Evolutionary conservation across 2,888 invertebrate species (phyloP), one percentile per base, ranked within the genome.

Genomic region (Torymus auratus): DNA sequence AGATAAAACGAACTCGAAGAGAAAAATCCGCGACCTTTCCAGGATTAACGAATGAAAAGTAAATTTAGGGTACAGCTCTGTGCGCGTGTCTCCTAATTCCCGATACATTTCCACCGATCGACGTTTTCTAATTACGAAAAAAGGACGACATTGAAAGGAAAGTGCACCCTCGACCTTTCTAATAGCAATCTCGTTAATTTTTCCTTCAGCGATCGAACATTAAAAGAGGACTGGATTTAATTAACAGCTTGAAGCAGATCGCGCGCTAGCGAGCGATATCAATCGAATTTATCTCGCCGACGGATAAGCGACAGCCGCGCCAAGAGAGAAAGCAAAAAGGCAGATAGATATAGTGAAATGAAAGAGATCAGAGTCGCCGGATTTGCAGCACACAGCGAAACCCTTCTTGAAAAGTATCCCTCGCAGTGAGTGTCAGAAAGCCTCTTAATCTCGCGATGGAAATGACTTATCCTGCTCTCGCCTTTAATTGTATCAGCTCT

Each of bases 281-380:
- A 78, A 78, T 78, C 71, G 78, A 72, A 76, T 83, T 80, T 69
- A 73, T 68, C 62, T 72, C 23, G 50, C 23, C 52, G 61, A 50
- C 62, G 69, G 68, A 71, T 60, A 56, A 71, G 75, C 56, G 41
- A 61, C 53, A 41, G 13, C 50, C 50, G 1, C 2, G 50, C n/a
- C 41, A 20, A 56, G 41, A 71, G 55, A 56, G 56, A 56, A 65
- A 15, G 23, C 20, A 58, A 58, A 62, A 20, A 17, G 15, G 65
- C n/a, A 67, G 55, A 28, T 20, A 15, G 50, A 60, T 23, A 41
- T 23, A 41, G 41, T 1, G 41, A 41, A 41, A 41, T 41, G 41
- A 7, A 41, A 41, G 41, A 41, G 41, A 41, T 5, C 41, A 41
- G 7, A 28, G 52, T 61, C 71, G 10, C n/a, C 15, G 17, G 52